phyloP scores from a whole-genome alignment of 2,888 invertebrate species.

The Amphipoea lucens region DNA sequence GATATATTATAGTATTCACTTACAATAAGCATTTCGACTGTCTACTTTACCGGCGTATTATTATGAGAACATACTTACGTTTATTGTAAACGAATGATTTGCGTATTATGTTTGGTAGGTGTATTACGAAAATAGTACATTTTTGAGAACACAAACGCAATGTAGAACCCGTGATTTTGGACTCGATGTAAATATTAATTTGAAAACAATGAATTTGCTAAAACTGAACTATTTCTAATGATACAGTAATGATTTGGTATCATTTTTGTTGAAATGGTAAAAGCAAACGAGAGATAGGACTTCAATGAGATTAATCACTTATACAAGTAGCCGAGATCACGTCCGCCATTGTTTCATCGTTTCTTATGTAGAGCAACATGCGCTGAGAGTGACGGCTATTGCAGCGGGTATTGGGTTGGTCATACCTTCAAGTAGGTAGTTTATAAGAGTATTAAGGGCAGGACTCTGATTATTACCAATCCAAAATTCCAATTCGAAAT shows the following conservation, averaged over 20 bases:
- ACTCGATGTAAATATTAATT: background rate
- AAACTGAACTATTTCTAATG: background rate
- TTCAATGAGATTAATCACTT: background rate
- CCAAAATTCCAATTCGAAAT: slow-evolving; percentile 54
- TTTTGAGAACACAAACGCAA: background rate
- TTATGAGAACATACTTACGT: background rate
- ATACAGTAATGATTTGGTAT: background rate
- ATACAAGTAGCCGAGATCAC: no score
- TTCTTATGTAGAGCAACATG: background rate
- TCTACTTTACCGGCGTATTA: slow-evolving; percentile 30
- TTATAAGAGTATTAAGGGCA: background rate
- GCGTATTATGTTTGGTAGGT: background rate
- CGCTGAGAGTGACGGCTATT: background rate
- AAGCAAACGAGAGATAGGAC: background rate
- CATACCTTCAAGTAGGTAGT: background rate
- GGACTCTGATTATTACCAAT: slow-evolving; percentile 25
- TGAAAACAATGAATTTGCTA: background rate
- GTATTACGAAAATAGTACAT: background rate
- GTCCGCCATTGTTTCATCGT: no score
- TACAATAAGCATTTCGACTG: slow-evolving; percentile 38
- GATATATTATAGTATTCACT: slow-evolving; percentile 28
- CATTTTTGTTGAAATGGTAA: background rate
- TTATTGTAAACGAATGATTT: slow-evolving; percentile 26
- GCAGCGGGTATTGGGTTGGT: background rate
- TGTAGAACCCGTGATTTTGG: background rate